phyloP scores from a whole-genome alignment of 2,113 vertebrate species.

The Pseudois nayaur region DNA sequence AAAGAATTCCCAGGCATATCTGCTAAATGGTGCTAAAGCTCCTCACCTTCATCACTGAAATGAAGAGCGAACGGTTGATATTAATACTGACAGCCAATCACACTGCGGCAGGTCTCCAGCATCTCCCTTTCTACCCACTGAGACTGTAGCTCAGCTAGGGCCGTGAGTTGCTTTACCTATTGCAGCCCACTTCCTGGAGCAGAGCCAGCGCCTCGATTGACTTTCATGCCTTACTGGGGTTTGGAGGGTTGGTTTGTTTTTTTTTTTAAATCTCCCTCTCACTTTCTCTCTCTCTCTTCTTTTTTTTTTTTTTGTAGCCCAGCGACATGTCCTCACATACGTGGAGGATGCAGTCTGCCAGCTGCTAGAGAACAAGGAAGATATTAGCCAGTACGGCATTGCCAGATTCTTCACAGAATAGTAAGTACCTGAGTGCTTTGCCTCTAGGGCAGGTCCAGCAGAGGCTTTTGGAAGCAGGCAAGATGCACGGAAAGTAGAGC shows the following conservation, averaged over 20 bases:
- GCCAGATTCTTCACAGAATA: conserved; percentile 96
- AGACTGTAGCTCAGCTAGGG: background rate
- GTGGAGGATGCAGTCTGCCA: conserved; percentile 95
- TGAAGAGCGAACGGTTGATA: background rate
- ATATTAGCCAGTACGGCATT: conserved; percentile 91
- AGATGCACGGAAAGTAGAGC: conserved; percentile 35
- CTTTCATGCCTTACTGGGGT: conserved; percentile 2
- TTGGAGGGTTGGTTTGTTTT: background rate
- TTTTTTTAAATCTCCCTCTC: conserved; percentile 38
- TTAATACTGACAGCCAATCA: background rate
- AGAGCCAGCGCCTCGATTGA: background rate
- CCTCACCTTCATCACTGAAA: background rate
- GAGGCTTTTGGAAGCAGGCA: conserved; percentile 51
- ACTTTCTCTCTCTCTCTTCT: conserved; percentile 27
- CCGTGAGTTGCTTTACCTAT: background rate
- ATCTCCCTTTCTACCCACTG: background rate
- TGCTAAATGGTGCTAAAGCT: background rate
- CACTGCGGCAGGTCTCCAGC: background rate
- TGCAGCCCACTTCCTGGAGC: background rate
- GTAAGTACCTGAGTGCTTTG: conserved; percentile 84
- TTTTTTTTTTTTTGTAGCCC: conserved; percentile 82
- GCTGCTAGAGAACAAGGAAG: conserved; percentile 94
- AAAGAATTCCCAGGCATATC: background rate
- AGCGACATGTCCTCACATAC: conserved; percentile 92
- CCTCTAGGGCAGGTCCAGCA: conserved; percentile 30